Conservation (phyloP, 1,140 invertebrate genomes). For the Brachionus manjavacas region DNA sequence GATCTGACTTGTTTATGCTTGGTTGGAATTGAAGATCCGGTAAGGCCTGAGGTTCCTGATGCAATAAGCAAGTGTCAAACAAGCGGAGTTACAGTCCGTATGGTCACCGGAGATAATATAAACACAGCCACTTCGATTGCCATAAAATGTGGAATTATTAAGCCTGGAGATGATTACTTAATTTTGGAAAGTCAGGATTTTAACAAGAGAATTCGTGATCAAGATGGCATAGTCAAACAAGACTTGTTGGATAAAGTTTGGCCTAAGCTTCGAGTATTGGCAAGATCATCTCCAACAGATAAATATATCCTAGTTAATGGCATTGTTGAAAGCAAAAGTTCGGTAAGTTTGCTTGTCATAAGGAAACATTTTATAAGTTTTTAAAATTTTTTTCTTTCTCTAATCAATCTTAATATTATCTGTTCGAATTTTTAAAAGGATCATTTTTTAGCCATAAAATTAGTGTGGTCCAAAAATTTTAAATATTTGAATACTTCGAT, state of each 20-base stretch:
- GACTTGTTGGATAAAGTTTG: slow-evolving; percentile 42
- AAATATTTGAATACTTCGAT: too few relatives aligned
- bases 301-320: slow-evolving; percentile 48
- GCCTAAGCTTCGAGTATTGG: slow-evolving; percentile 47
- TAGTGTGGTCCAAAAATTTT: too few relatives aligned
- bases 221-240: slow-evolving; percentile 20
- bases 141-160: slow-evolving; percentile 38
- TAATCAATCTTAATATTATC: too few relatives aligned
- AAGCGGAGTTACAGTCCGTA: slow-evolving; percentile 30
- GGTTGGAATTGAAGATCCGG: slow-evolving; percentile 53
- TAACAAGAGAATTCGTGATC: slow-evolving; percentile 44
- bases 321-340: slow-evolving; percentile 62
- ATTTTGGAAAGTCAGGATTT: slow-evolving; percentile 45
- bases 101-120: slow-evolving; percentile 42
- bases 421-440: too few relatives aligned
- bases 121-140: slow-evolving; percentile 41
- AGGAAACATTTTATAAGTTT: too few relatives aligned
- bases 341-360: not conserved
- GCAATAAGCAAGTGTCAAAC: slow-evolving; percentile 39
- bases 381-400: too few relatives aligned
- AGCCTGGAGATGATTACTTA: slow-evolving; percentile 19
- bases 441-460: too few relatives aligned
- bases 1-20: slow-evolving; percentile 57
- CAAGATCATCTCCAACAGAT: slow-evolving; percentile 47
- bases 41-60: slow-evolving; percentile 40